These are phyloP conservation scores for Eilema depressum DNA, from an alignment of 2,888 invertebrate genomes.

Conservation along the genomic window DNA sequence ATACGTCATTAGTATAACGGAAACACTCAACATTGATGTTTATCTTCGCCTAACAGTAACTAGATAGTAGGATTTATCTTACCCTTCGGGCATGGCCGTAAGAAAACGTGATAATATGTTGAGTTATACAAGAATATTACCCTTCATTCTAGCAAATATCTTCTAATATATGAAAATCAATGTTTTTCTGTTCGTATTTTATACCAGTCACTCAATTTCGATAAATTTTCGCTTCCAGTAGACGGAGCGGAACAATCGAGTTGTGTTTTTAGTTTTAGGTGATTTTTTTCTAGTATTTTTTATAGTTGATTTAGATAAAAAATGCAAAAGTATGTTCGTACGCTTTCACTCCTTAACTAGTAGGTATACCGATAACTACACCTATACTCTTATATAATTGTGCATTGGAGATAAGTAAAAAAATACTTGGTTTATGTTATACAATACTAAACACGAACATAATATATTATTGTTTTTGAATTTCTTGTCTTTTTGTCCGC, in stretches of 20 bases:
- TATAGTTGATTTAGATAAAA: too few species aligned
- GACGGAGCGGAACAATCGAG: too few species aligned
- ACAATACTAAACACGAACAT: too few species aligned
- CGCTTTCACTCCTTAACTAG: background rate
- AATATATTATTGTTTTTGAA: too few species aligned
- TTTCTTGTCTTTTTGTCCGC: too few species aligned
- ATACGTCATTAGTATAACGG: background rate
- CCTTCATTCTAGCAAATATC: conserved; percentile 25
- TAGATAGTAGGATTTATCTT: conserved; percentile 11
- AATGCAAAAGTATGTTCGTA: background rate
- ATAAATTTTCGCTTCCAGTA: too few species aligned
- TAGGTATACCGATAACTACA: background rate
- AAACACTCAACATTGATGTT: conserved; percentile 9
- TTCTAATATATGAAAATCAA: background rate
- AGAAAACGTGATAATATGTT: conserved; percentile 24
- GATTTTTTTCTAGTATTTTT: too few species aligned
- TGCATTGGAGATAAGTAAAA: too few species aligned
- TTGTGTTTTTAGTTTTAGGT: too few species aligned
- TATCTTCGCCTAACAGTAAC: conserved; percentile 19
- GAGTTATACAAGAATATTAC: conserved; percentile 34
- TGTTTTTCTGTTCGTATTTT: background rate
- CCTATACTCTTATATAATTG: too few species aligned
- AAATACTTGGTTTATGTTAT: too few species aligned
- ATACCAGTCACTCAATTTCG: too few species aligned
- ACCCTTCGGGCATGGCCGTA: conserved; percentile 26